Conservation (phyloP, 2,888 invertebrate genomes). For the Acronicta alni region DNA sequence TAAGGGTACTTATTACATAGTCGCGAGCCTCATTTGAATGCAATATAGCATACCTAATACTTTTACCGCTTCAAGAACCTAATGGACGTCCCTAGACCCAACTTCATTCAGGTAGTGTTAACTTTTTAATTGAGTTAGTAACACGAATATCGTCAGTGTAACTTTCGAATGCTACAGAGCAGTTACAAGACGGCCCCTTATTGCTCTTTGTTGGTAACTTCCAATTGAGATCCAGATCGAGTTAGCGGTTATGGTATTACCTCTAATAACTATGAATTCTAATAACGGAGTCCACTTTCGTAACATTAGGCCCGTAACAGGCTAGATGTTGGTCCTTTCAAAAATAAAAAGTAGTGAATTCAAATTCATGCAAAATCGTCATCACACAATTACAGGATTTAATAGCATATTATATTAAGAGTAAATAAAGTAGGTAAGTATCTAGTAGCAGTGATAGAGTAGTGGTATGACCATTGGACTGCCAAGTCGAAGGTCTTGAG, state of each 20-base stretch:
- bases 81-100: slow-evolving; percentile 19
- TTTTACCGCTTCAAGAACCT: slow-evolving; percentile 1
- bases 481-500: too few species aligned
- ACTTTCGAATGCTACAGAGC: slow-evolving; percentile 56
- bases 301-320: slow-evolving; percentile 24
- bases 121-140: slow-evolving; percentile 71
- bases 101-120: slow-evolving; percentile 49
- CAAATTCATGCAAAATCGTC: too few species aligned
- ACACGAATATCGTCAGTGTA: slow-evolving; percentile 57
- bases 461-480: too few species aligned
- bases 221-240: slow-evolving; percentile 48
- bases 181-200: slow-evolving; percentile 58
- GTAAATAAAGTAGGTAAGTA: too few species aligned
- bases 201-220: slow-evolving; percentile 61
- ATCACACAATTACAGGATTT: too few species aligned
- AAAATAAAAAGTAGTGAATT: neutral
- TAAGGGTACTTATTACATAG: too few species aligned
- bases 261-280: slow-evolving; percentile 42
- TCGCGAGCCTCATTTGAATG: neutral
- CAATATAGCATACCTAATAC: neutral
- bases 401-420: too few species aligned
- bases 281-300: slow-evolving; percentile 31
- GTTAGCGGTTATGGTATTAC: slow-evolving; percentile 41
- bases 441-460: too few species aligned
- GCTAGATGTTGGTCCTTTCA: slow-evolving; percentile 4